phyloP scores from a whole-genome alignment of 2,797 vertebrate genomes.

The Bryconaethiops microstoma region DNA sequence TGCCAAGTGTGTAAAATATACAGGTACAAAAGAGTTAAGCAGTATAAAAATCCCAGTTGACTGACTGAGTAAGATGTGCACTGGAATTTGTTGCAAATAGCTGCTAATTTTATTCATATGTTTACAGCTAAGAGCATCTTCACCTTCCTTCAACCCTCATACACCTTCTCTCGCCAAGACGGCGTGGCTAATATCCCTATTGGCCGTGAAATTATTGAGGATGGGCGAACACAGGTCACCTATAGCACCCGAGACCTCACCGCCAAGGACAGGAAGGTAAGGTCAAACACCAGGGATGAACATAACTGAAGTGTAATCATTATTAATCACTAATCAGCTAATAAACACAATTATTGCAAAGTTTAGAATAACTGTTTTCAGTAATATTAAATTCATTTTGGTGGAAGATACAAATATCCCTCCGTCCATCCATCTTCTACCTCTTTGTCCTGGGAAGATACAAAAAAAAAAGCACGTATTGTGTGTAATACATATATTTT shows the following conservation, averaged over 20 bases:
- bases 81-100: constrained; percentile 3
- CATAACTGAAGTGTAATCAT: too few relatives aligned
- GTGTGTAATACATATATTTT: too few relatives aligned
- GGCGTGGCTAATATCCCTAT: constrained; percentile 88
- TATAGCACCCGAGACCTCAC: constrained; percentile 89
- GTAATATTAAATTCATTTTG: too few relatives aligned
- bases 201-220: constrained; percentile 85
- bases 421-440: too few relatives aligned
- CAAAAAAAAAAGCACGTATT: too few relatives aligned
- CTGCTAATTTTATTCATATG: background rate
- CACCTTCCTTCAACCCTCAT: constrained; percentile 88
- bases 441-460: too few relatives aligned
- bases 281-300: background rate
- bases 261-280: constrained; percentile 89
- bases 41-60: too few relatives aligned
- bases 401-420: too few relatives aligned
- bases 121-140: constrained; percentile 88
- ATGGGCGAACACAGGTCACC: constrained; percentile 87
- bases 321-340: background rate
- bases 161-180: constrained; percentile 84
- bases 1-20: too few relatives aligned
- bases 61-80: background rate
- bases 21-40: too few relatives aligned
- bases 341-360: background rate
- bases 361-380: background rate